Evolutionary conservation across 2,888 invertebrate species (phyloP).

Genomic region (Tuta absoluta): DNA sequence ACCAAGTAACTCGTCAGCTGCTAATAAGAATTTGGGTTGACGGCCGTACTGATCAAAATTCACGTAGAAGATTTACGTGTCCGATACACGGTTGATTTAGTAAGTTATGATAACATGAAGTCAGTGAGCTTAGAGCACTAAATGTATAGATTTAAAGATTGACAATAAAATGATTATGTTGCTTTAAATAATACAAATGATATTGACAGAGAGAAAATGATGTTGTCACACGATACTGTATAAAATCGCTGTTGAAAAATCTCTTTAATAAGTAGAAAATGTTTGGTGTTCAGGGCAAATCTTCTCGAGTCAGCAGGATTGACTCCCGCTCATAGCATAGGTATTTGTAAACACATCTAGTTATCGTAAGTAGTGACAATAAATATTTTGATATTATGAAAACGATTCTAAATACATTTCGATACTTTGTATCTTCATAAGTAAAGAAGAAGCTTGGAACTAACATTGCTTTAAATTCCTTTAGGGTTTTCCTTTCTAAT

Average conservation of each 20-base stretch:
- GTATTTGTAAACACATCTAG: conserved; percentile 50
- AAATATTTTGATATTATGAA: conserved; percentile 62
- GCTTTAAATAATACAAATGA: neutral
- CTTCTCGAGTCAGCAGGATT: conserved; percentile 56
- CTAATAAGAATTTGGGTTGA: no score
- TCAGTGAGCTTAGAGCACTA: no score
- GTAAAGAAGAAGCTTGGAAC: conserved; percentile 45
- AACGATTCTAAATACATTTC: conserved; percentile 33
- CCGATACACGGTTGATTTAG: no score
- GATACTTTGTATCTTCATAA: conserved; percentile 37
- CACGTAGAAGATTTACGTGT: no score
- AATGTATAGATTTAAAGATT: no score
- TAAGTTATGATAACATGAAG: no score
- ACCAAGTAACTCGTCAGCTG: no score
- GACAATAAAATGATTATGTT: no score
- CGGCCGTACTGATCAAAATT: no score
- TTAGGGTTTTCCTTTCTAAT: conserved; percentile 17
- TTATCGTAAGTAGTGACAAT: conserved; percentile 57
- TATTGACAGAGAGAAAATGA: neutral
- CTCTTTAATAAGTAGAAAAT: conserved; percentile 54
- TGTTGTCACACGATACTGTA: neutral
- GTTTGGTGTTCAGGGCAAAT: conserved; percentile 73
- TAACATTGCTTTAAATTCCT: conserved; percentile 32
- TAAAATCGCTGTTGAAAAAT: conserved; percentile 56
- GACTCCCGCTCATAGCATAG: conserved; percentile 51